phyloP scores from a whole-genome alignment of 2,888 invertebrate species.

The Folsomia manolachei region DNA sequence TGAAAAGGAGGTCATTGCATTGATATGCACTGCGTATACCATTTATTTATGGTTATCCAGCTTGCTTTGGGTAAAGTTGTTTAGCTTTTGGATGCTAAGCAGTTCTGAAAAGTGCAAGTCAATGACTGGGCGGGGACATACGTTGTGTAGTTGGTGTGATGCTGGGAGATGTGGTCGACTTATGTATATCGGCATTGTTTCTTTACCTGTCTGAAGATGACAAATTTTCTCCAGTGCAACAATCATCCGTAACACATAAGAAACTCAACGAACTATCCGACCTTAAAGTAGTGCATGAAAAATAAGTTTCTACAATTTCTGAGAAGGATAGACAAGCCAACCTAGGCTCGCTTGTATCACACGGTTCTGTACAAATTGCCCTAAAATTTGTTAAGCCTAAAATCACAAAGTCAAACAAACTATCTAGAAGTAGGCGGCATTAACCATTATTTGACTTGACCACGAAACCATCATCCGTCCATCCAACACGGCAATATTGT shows the following conservation, averaged over 20 bases:
- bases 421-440: neutral
- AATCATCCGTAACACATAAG: neutral
- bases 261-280: neutral
- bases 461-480: neutral
- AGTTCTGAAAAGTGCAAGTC: neutral
- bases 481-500: no score
- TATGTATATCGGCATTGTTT: neutral
- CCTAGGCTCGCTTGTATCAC: no score
- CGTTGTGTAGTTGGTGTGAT: no score
- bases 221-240: neutral
- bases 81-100: no score
- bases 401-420: constrained; percentile 3
- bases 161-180: no score
- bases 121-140: neutral
- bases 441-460: no score
- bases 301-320: no score
- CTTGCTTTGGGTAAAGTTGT: no score
- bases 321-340: no score
- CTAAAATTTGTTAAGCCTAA: neutral
- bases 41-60: neutral
- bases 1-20: neutral
- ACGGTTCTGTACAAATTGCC: neutral
- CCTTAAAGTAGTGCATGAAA: no score
- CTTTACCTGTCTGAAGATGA: constrained; percentile 1
- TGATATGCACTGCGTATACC: neutral